These are phyloP conservation scores for Eurytoma adleriae DNA, from an alignment of 2,888 invertebrate genomes.

Conservation along the genomic window DNA sequence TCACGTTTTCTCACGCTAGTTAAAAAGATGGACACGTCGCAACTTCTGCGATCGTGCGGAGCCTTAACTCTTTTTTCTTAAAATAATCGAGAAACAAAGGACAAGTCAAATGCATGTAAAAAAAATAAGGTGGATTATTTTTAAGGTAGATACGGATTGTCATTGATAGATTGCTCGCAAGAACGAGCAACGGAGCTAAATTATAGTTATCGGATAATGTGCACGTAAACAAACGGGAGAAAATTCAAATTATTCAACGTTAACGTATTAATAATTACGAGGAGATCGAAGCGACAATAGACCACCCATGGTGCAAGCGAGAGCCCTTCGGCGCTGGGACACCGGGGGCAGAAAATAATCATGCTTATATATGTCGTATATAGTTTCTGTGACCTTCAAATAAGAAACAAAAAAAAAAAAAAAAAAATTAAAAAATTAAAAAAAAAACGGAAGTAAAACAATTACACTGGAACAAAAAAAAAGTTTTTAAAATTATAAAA, in stretches of 20 bases:
- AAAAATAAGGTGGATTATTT: slow-evolving; percentile 1
- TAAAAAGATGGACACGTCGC: slow-evolving; percentile 55
- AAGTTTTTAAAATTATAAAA: slow-evolving; percentile 34
- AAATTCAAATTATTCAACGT: slow-evolving; percentile 45
- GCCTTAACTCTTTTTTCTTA: slow-evolving; percentile 25
- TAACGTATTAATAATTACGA: slow-evolving; percentile 38
- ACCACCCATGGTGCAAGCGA: slow-evolving; percentile 71
- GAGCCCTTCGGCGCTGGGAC: slow-evolving; percentile 70
- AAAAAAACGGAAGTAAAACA: slow-evolving; percentile 23
- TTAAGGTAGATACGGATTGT: slow-evolving; percentile 14
- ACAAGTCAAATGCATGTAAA: slow-evolving; percentile 1
- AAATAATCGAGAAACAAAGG: slow-evolving; percentile 21
- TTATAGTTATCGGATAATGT: slow-evolving; percentile 45
- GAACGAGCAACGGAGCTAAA: slow-evolving; percentile 57
- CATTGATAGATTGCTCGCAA: slow-evolving; percentile 62
- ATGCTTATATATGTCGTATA: slow-evolving; percentile 55
- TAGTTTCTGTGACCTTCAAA: slow-evolving; percentile 54
- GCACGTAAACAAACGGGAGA: slow-evolving; percentile 5
- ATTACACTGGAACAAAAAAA: slow-evolving; percentile 29
- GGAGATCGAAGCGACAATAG: slow-evolving; percentile 57
- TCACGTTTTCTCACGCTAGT: slow-evolving; percentile 1
- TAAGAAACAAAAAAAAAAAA: slow-evolving; percentile 9
- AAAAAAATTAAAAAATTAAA: slow-evolving; percentile 18
- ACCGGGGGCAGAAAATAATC: slow-evolving; percentile 60
- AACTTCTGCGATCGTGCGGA: slow-evolving; percentile 59